phyloP scores from a whole-genome alignment of 2,888 invertebrate species.

The Embidobia sp. region DNA sequence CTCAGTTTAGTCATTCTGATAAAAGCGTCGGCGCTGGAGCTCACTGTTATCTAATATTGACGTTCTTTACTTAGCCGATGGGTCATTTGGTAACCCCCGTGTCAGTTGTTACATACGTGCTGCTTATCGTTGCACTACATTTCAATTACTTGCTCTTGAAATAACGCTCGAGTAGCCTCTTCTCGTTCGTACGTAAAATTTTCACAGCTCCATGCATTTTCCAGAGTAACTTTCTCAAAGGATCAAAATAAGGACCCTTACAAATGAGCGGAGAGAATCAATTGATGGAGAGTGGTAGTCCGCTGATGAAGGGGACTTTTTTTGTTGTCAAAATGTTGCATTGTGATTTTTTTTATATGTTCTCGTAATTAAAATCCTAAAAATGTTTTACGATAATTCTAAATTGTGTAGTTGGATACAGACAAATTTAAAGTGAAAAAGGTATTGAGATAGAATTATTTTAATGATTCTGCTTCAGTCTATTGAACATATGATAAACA shows the following conservation, averaged over 20 bases:
- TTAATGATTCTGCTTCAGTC: too few relatives aligned
- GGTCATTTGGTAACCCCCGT: conserved; percentile 62
- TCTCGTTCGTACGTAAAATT: conserved; percentile 74
- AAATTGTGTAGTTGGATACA: too few relatives aligned
- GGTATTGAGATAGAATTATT: too few relatives aligned
- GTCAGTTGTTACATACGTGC: conserved; percentile 45
- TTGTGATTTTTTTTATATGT: conserved; percentile 1
- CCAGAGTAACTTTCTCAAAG: conserved; percentile 60
- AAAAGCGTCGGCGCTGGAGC: conserved; percentile 60
- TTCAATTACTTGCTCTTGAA: conserved; percentile 73
- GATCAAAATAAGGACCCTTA: conserved; percentile 56
- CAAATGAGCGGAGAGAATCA: conserved; percentile 35
- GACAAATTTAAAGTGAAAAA: too few relatives aligned
- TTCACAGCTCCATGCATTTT: conserved; percentile 65
- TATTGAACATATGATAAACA: too few relatives aligned
- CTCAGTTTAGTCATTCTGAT: conserved; percentile 57
- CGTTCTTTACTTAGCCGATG: conserved; percentile 53
- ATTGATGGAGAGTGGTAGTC: conserved; percentile 17
- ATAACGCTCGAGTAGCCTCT: conserved; percentile 75
- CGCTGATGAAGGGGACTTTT: conserved; percentile 31
- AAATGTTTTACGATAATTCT: too few relatives aligned
- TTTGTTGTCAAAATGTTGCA: conserved; percentile 15
- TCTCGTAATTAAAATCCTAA: background rate
- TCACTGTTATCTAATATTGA: conserved; percentile 60
- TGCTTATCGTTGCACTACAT: conserved; percentile 51